A percentile compares a stretch with the other conserved stretches of the same genome.
phyloP scores from a whole-genome alignment of 2,797 vertebrate species.

The Rousettus madagascariensis region DNA sequence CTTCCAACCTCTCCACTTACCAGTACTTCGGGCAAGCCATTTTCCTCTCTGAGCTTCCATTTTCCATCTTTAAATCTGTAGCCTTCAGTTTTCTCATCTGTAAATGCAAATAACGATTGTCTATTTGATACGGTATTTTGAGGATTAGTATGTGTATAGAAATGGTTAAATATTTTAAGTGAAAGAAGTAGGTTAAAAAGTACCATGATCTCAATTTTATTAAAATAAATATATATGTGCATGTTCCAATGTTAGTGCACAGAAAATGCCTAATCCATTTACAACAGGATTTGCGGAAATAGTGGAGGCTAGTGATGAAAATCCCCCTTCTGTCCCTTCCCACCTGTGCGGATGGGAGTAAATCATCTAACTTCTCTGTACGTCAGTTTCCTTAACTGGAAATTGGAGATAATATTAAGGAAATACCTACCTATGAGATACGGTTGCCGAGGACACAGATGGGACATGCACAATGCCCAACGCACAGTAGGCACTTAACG shows the following conservation, averaged over 20 bases:
- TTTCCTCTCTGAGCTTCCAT: background rate
- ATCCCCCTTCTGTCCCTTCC: background rate
- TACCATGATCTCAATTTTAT: background rate
- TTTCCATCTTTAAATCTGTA: background rate
- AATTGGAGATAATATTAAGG: background rate
- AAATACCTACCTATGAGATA: background rate
- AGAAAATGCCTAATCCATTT: background rate
- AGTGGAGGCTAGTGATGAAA: background rate
- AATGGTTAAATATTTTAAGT: background rate
- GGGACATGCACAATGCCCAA: accelerated
- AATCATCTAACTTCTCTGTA: background rate
- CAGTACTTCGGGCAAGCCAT: no score
- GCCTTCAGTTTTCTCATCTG: background rate
- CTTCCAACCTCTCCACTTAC: background rate
- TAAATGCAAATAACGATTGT: background rate
- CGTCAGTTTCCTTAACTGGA: background rate
- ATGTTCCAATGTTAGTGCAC: background rate
- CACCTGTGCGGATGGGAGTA: background rate
- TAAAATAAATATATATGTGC: background rate
- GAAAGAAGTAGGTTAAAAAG: background rate
- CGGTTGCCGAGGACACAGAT: background rate
- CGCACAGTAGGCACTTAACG: background rate
- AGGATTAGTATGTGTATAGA: background rate
- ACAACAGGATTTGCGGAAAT: background rate
- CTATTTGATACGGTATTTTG: background rate